Conservation (phyloP, 2,888 invertebrate species). For the Fragum sueziense region DNA sequence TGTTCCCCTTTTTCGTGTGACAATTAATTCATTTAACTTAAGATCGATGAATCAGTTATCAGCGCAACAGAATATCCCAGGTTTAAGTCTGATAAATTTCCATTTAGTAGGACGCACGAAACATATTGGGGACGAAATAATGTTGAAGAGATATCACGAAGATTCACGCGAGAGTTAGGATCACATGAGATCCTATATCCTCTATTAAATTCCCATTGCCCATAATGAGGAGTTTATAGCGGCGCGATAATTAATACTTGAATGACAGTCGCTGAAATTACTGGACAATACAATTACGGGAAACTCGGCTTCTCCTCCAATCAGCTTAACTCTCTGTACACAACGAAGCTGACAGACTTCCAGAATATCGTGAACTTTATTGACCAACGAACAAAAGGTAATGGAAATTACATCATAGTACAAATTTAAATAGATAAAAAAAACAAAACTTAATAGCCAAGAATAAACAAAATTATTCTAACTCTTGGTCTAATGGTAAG, state of each 20-base stretch:
- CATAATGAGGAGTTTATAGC: conserved; percentile 47
- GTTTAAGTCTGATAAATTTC: conserved; percentile 37
- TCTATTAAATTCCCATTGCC: conserved; percentile 57
- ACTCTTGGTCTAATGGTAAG: too few relatives aligned
- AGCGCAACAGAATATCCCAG: not conserved
- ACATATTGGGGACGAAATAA: conserved; percentile 10
- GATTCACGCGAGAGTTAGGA: conserved; percentile 51
- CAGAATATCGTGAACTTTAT: not conserved
- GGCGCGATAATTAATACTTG: conserved; percentile 51
- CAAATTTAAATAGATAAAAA: too few relatives aligned
- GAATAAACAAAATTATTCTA: too few relatives aligned
- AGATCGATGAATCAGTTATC: not conserved
- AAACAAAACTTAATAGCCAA: too few relatives aligned
- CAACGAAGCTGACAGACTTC: not conserved
- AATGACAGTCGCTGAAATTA: conserved; percentile 40
- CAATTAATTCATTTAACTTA: not conserved
- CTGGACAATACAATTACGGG: conserved; percentile 27
- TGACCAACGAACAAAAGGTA: too few relatives aligned
- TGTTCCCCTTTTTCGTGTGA: not conserved
- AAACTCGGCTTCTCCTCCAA: not conserved
- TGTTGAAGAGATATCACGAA: conserved; percentile 36
- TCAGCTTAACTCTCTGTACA: conserved; percentile 15
- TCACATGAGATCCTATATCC: conserved; percentile 48
- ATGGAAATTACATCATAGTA: too few relatives aligned
- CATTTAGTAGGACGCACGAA: conserved; percentile 15